A percentile compares a stretch with the other conserved stretches of the same genome.
These are phyloP conservation scores for Ivindomyrus marchei DNA, from an alignment of 2,113 vertebrate genomes.

Conservation along the genomic window DNA sequence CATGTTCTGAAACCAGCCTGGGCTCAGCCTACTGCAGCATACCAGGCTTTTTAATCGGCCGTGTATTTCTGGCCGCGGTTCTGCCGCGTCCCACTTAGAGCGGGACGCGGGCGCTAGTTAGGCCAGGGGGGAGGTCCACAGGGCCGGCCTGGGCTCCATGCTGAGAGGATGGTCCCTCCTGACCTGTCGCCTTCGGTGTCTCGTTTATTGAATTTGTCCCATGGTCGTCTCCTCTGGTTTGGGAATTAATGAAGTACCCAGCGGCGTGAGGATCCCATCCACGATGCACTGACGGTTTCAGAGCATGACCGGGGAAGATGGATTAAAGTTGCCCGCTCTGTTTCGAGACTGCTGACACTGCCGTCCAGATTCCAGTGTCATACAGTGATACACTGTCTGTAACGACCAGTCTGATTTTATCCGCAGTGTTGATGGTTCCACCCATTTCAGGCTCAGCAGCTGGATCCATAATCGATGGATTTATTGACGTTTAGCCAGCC, in stretches of 20 bases:
- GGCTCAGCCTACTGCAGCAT: neutral
- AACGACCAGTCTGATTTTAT: neutral
- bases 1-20: neutral
- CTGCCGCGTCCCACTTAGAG: neutral
- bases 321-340: neutral
- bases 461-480: neutral
- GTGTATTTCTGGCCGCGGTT: neutral
- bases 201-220: neutral
- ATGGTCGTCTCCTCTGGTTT: neutral
- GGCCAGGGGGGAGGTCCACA: neutral
- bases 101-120: neutral
- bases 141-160: neutral
- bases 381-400: neutral
- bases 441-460: neutral
- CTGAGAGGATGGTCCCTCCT: neutral
- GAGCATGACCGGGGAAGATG: neutral
- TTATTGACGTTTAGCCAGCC: neutral
- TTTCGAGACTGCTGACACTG: neutral
- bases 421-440: neutral
- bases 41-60: neutral
- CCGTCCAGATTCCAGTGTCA: neutral
- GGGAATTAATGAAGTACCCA: neutral
- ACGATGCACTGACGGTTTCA: neutral
- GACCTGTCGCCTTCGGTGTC: neutral
- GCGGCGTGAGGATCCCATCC: neutral